These are phyloP conservation scores for Tamandua tetradactyla DNA, from an alignment of 2,797 vertebrate species.

Conservation along the genomic window DNA sequence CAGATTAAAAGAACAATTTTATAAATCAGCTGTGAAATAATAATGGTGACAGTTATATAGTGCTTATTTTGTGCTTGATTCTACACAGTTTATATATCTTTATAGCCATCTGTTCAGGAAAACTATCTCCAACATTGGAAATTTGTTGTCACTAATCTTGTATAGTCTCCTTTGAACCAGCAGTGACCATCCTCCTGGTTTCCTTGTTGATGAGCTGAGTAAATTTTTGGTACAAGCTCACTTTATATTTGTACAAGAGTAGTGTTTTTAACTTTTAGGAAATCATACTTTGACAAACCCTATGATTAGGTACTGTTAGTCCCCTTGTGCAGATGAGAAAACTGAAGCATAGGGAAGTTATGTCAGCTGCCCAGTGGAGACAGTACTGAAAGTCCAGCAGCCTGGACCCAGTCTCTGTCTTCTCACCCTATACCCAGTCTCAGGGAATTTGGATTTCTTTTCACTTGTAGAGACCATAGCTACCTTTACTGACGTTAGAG, in stretches of 20 bases:
- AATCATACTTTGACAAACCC: neutral
- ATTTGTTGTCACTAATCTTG: neutral
- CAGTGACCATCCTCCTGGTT: neutral
- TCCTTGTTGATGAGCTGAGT: neutral
- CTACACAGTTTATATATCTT: neutral
- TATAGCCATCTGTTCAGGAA: neutral
- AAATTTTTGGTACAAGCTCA: neutral
- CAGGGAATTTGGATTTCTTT: conserved; percentile 1
- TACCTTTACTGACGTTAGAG: neutral
- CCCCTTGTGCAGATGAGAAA: neutral
- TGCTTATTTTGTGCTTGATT: neutral
- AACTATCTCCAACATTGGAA: neutral
- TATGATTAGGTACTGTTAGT: neutral
- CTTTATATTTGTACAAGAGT: neutral
- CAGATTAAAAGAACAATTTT: conserved; percentile 9
- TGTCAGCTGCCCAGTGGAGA: neutral
- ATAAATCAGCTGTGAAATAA: conserved; percentile 19
- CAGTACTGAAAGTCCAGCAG: neutral
- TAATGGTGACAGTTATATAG: neutral
- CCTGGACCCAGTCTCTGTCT: neutral
- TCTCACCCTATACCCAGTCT: neutral
- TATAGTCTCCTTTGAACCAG: neutral
- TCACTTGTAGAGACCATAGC: neutral
- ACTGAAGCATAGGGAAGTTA: neutral
- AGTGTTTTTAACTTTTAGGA: neutral